Evolutionary conservation across 2,113 vertebrate genomes (phyloP).

Genomic region (Cygnus atratus): DNA sequence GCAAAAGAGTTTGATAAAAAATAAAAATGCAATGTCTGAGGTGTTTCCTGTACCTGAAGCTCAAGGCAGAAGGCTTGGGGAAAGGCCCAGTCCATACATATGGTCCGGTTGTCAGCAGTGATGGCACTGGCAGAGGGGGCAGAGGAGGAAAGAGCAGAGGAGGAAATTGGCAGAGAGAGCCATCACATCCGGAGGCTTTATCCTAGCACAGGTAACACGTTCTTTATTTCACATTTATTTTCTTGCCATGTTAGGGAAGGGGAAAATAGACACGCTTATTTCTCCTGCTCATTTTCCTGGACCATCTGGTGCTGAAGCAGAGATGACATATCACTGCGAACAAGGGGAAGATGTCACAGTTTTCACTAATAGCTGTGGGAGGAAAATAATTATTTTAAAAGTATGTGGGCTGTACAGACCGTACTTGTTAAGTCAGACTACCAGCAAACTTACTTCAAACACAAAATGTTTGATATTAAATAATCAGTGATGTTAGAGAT

Average conservation of each 20-base stretch:
- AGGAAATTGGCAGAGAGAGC: neutral
- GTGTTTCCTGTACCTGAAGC: neutral
- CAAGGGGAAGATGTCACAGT: conserved; percentile 70
- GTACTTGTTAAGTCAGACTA: conserved; percentile 70
- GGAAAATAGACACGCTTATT: conserved; percentile 54
- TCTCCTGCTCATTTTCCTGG: conserved; percentile 71
- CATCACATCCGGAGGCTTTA: conserved; percentile 22
- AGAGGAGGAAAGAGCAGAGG: neutral
- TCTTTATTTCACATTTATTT: conserved; percentile 46
- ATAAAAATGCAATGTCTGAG: neutral
- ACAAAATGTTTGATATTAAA: conserved; percentile 55
- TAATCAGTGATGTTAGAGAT: conserved; percentile 40
- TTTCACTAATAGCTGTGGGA: conserved; percentile 71
- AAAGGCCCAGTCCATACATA: neutral
- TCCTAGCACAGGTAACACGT: conserved; percentile 53
- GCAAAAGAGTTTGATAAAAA: neutral
- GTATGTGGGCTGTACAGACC: conserved; percentile 64
- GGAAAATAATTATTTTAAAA: conserved; percentile 74
- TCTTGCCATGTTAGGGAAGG: conserved; percentile 1
- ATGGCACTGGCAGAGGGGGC: neutral
- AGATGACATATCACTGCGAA: conserved; percentile 61
- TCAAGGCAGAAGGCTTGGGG: neutral
- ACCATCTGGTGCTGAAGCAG: conserved; percentile 68
- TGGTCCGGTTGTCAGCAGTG: neutral
- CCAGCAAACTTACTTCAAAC: conserved; percentile 63